A percentile compares a stretch with the other conserved stretches of the same genome.
phyloP scores from a whole-genome alignment of 2,113 vertebrate species.

The Oreochromis aureus region DNA sequence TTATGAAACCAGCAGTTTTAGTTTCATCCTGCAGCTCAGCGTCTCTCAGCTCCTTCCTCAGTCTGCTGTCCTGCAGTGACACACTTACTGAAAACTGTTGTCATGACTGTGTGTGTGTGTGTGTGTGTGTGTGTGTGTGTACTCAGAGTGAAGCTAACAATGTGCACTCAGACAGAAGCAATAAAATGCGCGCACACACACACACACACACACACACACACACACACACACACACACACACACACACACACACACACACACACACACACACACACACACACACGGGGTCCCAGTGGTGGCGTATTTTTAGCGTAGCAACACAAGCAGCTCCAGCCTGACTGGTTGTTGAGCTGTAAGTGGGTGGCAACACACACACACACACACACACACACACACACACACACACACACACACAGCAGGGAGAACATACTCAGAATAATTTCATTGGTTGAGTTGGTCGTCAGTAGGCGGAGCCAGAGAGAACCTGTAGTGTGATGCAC shows the following conservation, averaged over 20 bases:
- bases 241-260: no score
- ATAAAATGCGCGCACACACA: no score
- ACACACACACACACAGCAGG: background rate
- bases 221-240: background rate
- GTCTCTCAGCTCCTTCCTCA: background rate
- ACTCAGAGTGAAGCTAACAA: no score
- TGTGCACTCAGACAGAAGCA: no score
- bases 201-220: no score
- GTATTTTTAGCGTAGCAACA: conserved; percentile 66
- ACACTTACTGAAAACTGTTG: conserved; percentile 24
- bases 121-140: background rate
- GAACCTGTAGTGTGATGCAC: background rate
- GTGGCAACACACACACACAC: background rate
- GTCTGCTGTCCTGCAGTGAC: background rate
- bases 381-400: background rate
- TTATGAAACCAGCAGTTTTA: background rate
- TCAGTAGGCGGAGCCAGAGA: background rate
- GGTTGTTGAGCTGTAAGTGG: conserved; percentile 36
- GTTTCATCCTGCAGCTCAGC: background rate
- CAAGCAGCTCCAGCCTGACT: conserved; percentile 31
- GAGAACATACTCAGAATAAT: background rate
- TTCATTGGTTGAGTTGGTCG: conserved; percentile 1
- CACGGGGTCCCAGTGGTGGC: background rate
- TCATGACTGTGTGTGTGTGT: background rate
- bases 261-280: background rate